Conservation (phyloP, 2,797 vertebrate genomes). For the Chanos chanos region DNA sequence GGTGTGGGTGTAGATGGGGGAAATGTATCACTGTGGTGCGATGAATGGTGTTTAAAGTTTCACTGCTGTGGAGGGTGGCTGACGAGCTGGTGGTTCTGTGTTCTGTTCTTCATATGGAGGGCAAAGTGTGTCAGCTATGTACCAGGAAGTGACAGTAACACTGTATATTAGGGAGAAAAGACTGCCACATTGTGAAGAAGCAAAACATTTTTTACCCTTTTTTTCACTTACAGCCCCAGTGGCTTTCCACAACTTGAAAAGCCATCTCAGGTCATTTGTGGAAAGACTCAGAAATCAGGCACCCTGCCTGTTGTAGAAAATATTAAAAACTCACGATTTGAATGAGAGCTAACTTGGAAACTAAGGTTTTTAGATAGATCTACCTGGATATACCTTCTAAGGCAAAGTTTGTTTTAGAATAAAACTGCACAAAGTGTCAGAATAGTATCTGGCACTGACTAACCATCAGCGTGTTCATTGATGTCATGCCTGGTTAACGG, state of each 20-base stretch:
- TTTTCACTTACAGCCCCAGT: conserved; percentile 23
- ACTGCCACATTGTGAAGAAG: conserved; percentile 24
- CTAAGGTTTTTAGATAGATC: no score
- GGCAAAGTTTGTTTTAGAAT: no score
- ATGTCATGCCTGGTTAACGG: no score
- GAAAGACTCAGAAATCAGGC: conserved; percentile 33
- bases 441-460: no score
- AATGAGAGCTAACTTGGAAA: no score
- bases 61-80: conserved; percentile 12
- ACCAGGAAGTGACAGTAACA: conserved; percentile 1
- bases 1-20: conserved; percentile 30
- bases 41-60: conserved; percentile 42
- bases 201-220: conserved; percentile 30
- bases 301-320: no score
- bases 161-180: conserved; percentile 18
- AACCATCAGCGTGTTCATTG: no score
- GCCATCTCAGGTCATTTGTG: conserved; percentile 21
- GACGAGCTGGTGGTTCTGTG: conserved; percentile 28
- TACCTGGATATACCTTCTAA: no score
- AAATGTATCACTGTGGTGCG: conserved; percentile 33
- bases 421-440: no score
- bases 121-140: no score
- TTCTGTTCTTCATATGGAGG: conserved; percentile 7
- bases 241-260: conserved; percentile 24
- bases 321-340: no score